Base-by-base conservation (phyloP, 2,888 invertebrate species). In the Drosophila neonasuta region DNA sequence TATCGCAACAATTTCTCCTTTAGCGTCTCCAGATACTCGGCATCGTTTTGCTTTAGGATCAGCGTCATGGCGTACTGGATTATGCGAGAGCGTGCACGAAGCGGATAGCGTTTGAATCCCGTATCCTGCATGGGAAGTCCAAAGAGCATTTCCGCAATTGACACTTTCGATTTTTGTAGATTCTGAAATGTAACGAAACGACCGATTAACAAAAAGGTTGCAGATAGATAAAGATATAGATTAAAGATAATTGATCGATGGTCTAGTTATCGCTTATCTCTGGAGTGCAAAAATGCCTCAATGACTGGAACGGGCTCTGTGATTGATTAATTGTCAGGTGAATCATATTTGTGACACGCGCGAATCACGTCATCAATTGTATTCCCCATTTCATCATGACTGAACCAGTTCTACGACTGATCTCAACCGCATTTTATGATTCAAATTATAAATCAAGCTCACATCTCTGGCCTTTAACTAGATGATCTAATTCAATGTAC, bases 61-160 rank as follows among this genome's bases (percentile, higher is more conserved):
- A 98, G 92, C 1, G 98, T 98, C 61, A 99, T 92, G 9, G 98
- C 97, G 89, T 95, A 99, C 86, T 97, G 97, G 20, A 99, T 92
- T 11, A 97, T 94, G 57, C 98, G 93, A 68, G 97, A 95, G 2
- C 97, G 93, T 30, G 95, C 95, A 36, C 97, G 93, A 48, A 97
- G 91, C 0, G 97, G 97, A 91, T 97, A 97, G 41, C 96, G 92
- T 89, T 97, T 97, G 62, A 98, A 93, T 3, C 98, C 98, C 0
- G 97, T 96, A 88, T 97, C 97, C 76, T 95, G 95, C 86, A 98
- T 93, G 74, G 95, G 96, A 93, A 99, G 94, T 5, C 99, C 99
- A 90, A 99, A 97, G 10, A 97, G 92, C 92, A 99, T 95, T 92
- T 99, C 98, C 1, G 96, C 94, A 50, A 95, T 92, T 20, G 96